phyloP scores from a whole-genome alignment of 2,113 vertebrate species.

The Ardeotis arabs region DNA sequence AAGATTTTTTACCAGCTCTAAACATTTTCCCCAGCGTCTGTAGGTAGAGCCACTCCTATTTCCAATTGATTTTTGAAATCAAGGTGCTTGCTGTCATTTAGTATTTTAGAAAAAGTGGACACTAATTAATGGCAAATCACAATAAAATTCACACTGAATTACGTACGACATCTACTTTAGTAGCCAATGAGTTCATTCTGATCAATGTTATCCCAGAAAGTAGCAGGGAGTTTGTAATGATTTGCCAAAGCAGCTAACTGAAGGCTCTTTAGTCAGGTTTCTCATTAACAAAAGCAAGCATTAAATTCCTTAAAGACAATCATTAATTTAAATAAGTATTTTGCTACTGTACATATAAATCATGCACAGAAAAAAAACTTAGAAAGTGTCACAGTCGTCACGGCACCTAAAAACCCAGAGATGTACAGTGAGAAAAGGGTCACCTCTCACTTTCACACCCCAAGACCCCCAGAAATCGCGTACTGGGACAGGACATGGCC shows the following conservation, averaged over 20 bases:
- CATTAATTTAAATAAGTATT: conserved; percentile 57
- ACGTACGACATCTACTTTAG: conserved; percentile 29
- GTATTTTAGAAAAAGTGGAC: conserved; percentile 34
- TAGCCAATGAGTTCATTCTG: conserved; percentile 41
- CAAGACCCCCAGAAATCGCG: not conserved
- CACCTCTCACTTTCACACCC: not conserved
- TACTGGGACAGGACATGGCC: not conserved
- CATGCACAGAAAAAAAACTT: not conserved
- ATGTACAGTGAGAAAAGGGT: not conserved
- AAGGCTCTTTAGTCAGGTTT: conserved; percentile 58
- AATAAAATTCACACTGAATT: conserved; percentile 56
- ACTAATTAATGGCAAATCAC: conserved; percentile 62
- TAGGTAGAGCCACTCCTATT: not conserved
- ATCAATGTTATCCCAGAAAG: conserved; percentile 41
- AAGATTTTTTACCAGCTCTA: not conserved
- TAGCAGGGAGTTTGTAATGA: conserved; percentile 46
- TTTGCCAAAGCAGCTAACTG: conserved; percentile 40
- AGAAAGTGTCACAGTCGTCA: not conserved
- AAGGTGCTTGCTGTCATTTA: conserved; percentile 16
- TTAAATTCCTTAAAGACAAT: conserved; percentile 38
- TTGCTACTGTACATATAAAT: not conserved
- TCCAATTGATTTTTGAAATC: not conserved
- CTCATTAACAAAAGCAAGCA: conserved; percentile 51
- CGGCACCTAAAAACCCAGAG: not conserved
- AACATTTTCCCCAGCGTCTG: not conserved